These are phyloP conservation scores for Aspidapion aeneum DNA, from an alignment of 2,888 invertebrate species.

Conservation along the genomic window DNA sequence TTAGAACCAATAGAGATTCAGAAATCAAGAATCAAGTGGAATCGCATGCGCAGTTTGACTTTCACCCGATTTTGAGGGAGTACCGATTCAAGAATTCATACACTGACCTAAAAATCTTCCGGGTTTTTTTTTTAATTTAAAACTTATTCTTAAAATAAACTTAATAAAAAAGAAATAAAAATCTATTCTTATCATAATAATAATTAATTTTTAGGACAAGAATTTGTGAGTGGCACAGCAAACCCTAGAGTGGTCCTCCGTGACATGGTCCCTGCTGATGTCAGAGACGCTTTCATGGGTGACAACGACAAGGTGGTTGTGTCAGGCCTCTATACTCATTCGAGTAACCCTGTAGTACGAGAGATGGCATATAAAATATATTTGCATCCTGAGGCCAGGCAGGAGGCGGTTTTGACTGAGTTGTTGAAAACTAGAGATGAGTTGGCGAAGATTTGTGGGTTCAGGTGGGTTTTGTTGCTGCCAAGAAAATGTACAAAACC, in stretches of 20 bases:
- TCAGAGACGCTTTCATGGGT: conserved; percentile 66
- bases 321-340: conserved; percentile 80
- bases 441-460: conserved; percentile 86
- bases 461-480: not conserved
- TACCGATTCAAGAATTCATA: too few relatives aligned
- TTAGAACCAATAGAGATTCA: too few relatives aligned
- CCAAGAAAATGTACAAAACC: too few relatives aligned
- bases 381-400: conserved; percentile 71
- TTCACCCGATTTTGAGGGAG: too few relatives aligned
- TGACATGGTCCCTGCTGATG: conserved; percentile 63
- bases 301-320: conserved; percentile 74
- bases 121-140: too few relatives aligned
- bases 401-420: conserved; percentile 70
- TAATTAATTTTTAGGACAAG: conserved; percentile 65
- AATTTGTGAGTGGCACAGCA: conserved; percentile 74
- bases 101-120: too few relatives aligned
- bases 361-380: conserved; percentile 88
- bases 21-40: too few relatives aligned
- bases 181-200: not conserved
- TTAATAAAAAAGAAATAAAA: not conserved
- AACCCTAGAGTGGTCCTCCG: conserved; percentile 65
- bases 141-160: too few relatives aligned
- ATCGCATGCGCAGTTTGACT: too few relatives aligned
- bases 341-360: conserved; percentile 70
- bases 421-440: conserved; percentile 72